Percentiles rank a stretch among this genome's conserved stretches.
These are phyloP conservation scores for Peromyscus maniculatus DNA, from an alignment of 2,113 vertebrate genomes.

Conservation along the genomic window DNA sequence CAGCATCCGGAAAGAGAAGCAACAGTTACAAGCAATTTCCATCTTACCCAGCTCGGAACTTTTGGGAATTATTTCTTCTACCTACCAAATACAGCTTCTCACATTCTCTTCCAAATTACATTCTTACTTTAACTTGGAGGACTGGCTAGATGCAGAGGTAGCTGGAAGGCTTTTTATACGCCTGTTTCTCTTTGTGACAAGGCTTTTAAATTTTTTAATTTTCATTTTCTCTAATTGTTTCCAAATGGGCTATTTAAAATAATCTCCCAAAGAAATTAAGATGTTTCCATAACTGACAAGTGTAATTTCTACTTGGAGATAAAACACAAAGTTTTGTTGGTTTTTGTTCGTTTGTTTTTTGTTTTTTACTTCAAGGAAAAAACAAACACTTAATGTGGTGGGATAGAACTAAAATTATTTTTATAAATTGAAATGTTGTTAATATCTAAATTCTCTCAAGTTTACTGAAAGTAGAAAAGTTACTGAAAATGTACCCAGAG, in stretches of 20 bases:
- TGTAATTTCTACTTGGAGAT: constrained; percentile 30
- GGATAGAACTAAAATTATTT: constrained; percentile 30
- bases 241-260: neutral
- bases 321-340: neutral
- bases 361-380: constrained; percentile 1
- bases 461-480: constrained; percentile 48
- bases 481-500: constrained; percentile 42
- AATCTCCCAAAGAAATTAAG: constrained; percentile 26
- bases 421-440: constrained; percentile 22
- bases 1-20: constrained; percentile 72
- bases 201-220: constrained; percentile 5
- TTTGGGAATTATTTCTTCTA: neutral
- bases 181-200: neutral
- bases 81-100: neutral
- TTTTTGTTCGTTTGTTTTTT: neutral
- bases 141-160: neutral
- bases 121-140: constrained; percentile 49
- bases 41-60: constrained; percentile 53
- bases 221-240: constrained; percentile 44
- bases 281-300: constrained; percentile 33
- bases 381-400: constrained; percentile 8
- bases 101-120: neutral
- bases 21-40: constrained; percentile 45
- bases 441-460: constrained; percentile 57
- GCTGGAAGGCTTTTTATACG: neutral